Conservation (phyloP, 2,888 invertebrate species). For the Pteria penguin region DNA sequence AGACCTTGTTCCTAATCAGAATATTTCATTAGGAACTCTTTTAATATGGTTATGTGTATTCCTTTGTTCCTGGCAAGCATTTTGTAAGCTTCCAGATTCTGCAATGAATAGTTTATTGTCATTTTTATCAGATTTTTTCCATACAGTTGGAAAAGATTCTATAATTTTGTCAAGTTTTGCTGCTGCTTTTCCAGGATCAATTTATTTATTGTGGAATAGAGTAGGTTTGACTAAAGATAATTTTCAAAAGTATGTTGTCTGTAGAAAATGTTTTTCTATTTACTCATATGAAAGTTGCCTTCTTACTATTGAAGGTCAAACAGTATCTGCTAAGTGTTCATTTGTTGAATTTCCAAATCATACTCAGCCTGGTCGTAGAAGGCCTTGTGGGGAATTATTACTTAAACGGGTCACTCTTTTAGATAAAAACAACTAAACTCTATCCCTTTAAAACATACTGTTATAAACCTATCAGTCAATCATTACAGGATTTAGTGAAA, state of each 20-base stretch:
- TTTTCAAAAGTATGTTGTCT: constrained; percentile 26
- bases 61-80: constrained; percentile 14
- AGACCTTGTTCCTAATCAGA: not conserved
- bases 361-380: constrained; percentile 5
- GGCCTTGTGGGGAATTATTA: constrained; percentile 23
- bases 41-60: constrained; percentile 17
- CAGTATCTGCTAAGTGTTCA: not conserved
- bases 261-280: not conserved
- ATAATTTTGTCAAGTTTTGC: not conserved
- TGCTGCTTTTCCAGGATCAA: not conserved
- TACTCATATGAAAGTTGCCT: constrained; percentile 18
- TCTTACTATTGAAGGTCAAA: constrained; percentile 6
- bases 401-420: constrained; percentile 3
- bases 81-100: constrained; percentile 14
- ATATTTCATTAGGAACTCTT: not conserved
- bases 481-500: constrained; percentile 23
- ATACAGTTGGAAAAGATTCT: not conserved
- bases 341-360: constrained; percentile 27
- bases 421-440: constrained; percentile 4
- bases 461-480: constrained; percentile 18
- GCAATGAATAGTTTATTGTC: constrained; percentile 5
- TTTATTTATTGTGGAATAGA: constrained; percentile 1
- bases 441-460: constrained; percentile 31
- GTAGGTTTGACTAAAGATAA: not conserved
- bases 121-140: constrained; percentile 12